Evolutionary conservation across 2,888 invertebrate genomes (phyloP).

Genomic region (Megaustenia siamemsis): DNA sequence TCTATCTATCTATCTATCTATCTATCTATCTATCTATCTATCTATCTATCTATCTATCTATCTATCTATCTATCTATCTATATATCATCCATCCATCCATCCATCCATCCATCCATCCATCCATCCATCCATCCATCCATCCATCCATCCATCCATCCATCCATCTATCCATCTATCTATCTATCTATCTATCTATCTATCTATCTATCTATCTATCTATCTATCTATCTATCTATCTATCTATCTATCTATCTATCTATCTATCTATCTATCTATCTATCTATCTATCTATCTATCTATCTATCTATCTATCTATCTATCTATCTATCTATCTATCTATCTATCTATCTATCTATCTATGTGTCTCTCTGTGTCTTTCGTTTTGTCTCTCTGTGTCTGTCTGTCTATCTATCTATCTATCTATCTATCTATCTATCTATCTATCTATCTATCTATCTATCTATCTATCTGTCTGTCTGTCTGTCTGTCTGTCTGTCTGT

Average conservation of each 20-base stretch:
- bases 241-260: slow-evolving; percentile 25
- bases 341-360: slow-evolving; percentile 5
- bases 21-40: not conserved
- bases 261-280: slow-evolving; percentile 27
- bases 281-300: slow-evolving; percentile 18
- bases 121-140: not conserved
- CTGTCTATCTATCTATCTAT: not conserved
- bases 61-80: not conserved
- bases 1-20: not conserved
- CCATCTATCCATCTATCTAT: no score
- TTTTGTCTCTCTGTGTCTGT: no score
- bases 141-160: no score
- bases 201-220: not conserved
- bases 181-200: no score
- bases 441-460: no score
- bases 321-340: slow-evolving; percentile 20
- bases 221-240: not conserved
- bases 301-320: slow-evolving; percentile 3
- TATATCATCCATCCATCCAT: not conserved
- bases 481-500: no score
- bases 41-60: not conserved
- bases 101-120: not conserved
- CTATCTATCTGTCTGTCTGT: no score
- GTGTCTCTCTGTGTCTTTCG: not conserved
- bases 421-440: no score